A percentile compares a stretch with the other conserved stretches of the same genome.
Conservation (phyloP, 2,797 vertebrate species). For the Acanthornis magna region DNA sequence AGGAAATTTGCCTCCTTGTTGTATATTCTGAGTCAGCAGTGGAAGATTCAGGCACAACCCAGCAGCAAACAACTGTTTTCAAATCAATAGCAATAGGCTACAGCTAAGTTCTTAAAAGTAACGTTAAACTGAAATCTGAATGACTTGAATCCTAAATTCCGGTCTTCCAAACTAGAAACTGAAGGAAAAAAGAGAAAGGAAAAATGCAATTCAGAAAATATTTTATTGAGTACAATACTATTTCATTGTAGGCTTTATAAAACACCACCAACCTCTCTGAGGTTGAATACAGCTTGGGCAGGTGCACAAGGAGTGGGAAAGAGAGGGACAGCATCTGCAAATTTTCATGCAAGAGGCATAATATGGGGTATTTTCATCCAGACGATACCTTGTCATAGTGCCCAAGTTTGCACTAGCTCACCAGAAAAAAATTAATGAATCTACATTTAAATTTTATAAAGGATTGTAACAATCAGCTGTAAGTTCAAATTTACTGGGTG, state of each 20-base stretch:
- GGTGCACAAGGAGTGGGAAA: slow-evolving; percentile 15
- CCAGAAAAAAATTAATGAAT: background rate
- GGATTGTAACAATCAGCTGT: background rate
- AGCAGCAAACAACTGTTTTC: background rate
- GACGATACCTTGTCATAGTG: background rate
- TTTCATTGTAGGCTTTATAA: slow-evolving; percentile 48
- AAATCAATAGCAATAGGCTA: background rate
- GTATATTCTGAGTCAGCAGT: background rate
- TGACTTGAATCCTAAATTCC: background rate
- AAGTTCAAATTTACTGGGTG: background rate
- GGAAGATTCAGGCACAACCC: background rate
- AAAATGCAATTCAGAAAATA: slow-evolving; percentile 57
- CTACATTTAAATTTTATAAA: slow-evolving; percentile 12
- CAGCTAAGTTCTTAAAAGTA: background rate
- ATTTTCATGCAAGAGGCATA: slow-evolving; percentile 53
- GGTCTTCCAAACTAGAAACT: background rate
- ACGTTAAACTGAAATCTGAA: background rate
- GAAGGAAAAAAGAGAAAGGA: background rate
- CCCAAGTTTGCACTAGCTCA: slow-evolving; percentile 52
- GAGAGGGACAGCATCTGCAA: slow-evolving; percentile 11
- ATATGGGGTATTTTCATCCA: slow-evolving; percentile 31
- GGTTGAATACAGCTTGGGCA: slow-evolving; percentile 62
- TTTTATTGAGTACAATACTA: slow-evolving; percentile 65
- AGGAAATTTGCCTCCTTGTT: background rate
- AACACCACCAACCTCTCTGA: slow-evolving; percentile 59